Conservation (phyloP, 92 coral and sea anemone genomes). For the Pocillopora meandrina region DNA sequence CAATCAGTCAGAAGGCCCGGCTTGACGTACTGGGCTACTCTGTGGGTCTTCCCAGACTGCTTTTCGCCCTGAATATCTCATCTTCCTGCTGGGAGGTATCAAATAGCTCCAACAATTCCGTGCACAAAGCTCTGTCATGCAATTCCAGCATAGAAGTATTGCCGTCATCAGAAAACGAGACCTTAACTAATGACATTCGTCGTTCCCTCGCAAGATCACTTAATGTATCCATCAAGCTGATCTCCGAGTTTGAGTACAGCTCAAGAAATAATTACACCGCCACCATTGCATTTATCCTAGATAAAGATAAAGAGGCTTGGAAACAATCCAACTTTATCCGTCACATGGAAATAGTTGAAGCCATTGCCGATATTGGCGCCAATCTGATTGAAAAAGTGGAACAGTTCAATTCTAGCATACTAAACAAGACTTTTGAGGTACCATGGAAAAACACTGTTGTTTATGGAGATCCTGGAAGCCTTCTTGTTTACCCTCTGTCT, state of each 20-base stretch:
- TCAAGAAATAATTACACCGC: constrained; percentile 6
- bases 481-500: constrained; percentile 4
- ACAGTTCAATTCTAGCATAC: constrained; percentile 10
- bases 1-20: constrained; percentile 47
- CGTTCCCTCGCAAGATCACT: constrained; percentile 4
- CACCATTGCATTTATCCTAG: background rate
- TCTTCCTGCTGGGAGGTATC: background rate
- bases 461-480: constrained; percentile 10
- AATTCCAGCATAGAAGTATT: background rate
- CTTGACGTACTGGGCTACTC: constrained; percentile 55
- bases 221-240: background rate
- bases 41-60: constrained; percentile 59
- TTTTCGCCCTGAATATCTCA: constrained; percentile 51
- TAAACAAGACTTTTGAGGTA: constrained; percentile 19
- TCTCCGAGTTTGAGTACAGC: background rate
- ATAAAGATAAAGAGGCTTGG: background rate
- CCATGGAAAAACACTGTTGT: constrained; percentile 6
- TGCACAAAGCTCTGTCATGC: background rate
- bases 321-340: background rate
- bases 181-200: background rate
- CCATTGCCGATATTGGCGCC: background rate
- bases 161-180: constrained; percentile 5
- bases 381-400: constrained; percentile 6
- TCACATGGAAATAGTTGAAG: background rate
- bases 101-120: background rate